Evolutionary conservation across 2,797 vertebrate genomes (phyloP).

Genomic region (Notolepis coatsorum): DNA sequence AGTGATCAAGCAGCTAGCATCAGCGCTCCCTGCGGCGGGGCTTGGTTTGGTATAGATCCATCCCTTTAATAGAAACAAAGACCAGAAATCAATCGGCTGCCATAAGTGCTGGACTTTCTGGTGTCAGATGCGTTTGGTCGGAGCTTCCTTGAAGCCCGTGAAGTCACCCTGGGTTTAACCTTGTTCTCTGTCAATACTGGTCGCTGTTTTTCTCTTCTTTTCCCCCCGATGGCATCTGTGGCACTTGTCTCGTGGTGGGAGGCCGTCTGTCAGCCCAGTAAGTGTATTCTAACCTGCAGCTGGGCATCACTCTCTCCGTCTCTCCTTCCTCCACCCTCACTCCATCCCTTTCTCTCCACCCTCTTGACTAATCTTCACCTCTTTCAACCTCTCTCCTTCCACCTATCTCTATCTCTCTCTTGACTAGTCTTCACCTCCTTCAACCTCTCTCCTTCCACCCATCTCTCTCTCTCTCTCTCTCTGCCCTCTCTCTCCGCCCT

Average conservation of each 20-base stretch:
- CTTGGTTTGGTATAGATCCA: conserved; percentile 32
- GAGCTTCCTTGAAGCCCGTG: conserved; percentile 44
- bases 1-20: conserved; percentile 33
- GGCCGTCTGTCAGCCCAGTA: conserved; percentile 58
- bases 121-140: conserved; percentile 69
- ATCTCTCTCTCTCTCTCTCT: conserved; percentile 53
- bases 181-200: conserved; percentile 75
- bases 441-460: conserved; percentile 49
- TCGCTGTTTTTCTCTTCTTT: conserved; percentile 62
- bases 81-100: conserved; percentile 68
- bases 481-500: conserved; percentile 4
- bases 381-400: conserved; percentile 13
- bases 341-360: neutral
- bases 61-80: conserved; percentile 16
- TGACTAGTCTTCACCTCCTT: conserved; percentile 8
- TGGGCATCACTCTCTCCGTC: conserved; percentile 46
- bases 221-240: conserved; percentile 50
- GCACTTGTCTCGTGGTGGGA: conserved; percentile 63
- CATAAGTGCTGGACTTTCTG: conserved; percentile 64
- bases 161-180: conserved; percentile 74
- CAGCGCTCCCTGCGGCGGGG: conserved; percentile 26
- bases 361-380: neutral
- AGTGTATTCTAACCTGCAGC: conserved; percentile 67
- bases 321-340: too few species aligned
- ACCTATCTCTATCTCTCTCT: conserved; percentile 54